A percentile compares a stretch with the other conserved stretches of the same genome.
Evolutionary conservation across 1,140 invertebrate genomes (phyloP).

Genomic region (Papilio polytes): DNA sequence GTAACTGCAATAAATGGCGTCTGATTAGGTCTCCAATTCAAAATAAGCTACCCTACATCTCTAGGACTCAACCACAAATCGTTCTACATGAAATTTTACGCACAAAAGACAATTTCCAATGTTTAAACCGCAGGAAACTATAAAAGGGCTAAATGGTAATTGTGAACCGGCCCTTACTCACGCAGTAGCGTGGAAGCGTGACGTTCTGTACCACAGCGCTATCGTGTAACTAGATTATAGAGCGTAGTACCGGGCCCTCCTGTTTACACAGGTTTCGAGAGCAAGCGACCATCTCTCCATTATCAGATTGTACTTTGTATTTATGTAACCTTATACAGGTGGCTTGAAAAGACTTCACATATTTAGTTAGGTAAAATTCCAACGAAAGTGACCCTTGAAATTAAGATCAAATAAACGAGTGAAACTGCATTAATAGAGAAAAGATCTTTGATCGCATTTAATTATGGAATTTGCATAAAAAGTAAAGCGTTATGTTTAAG

Average conservation of each 20-base stretch:
- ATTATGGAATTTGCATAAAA: not conserved
- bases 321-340: not conserved
- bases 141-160: not conserved
- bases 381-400: not conserved
- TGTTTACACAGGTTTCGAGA: conserved; percentile 7
- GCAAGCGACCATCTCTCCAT: conserved; percentile 16
- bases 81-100: not conserved
- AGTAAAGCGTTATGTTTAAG: not conserved
- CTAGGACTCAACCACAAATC: not conserved
- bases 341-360: not conserved
- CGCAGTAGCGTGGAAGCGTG: conserved; percentile 8
- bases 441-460: not conserved
- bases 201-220: conserved; percentile 1
- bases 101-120: not conserved
- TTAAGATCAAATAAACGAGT: not conserved
- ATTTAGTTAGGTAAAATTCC: not conserved
- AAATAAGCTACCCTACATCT: not conserved
- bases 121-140: not conserved
- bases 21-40: not conserved
- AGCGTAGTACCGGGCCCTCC: conserved; percentile 16
- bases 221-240: conserved; percentile 45
- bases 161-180: conserved; percentile 28
- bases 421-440: not conserved
- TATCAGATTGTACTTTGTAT: too few species aligned
- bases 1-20: too few species aligned